Evolutionary conservation across 2,797 vertebrate genomes (phyloP).

Genomic region (Pangasius macronema): DNA sequence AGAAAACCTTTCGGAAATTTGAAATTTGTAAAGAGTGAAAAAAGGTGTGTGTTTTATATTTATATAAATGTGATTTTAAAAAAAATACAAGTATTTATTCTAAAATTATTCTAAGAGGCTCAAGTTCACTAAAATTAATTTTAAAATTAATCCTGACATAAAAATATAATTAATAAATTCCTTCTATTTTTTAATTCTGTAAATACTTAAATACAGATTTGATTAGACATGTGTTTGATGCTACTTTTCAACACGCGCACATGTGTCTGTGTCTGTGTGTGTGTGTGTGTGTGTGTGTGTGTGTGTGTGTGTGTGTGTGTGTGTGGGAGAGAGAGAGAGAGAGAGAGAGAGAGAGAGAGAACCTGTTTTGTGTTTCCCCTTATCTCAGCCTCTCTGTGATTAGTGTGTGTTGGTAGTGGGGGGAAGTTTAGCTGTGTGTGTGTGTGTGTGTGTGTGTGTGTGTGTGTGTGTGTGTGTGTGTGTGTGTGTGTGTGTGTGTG

Average conservation of each 20-base stretch:
- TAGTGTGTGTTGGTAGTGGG: constrained; percentile 34
- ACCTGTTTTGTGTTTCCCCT: constrained; percentile 36
- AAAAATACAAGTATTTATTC: not conserved
- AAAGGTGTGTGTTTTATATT: not conserved
- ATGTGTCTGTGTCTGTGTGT: constrained; percentile 21
- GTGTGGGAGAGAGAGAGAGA: not conserved
- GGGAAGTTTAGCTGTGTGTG: constrained; percentile 7
- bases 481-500: constrained; percentile 37
- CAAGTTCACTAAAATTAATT: not conserved
- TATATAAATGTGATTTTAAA: too few species aligned
- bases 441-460: constrained; percentile 32
- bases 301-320: constrained; percentile 8
- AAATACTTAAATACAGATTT: not conserved
- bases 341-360: not conserved
- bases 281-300: constrained; percentile 3
- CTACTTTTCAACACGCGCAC: constrained; percentile 2
- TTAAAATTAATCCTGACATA: not conserved
- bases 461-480: constrained; percentile 25
- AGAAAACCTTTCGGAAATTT: too few species aligned
- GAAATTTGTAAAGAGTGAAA: not conserved
- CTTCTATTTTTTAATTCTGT: not conserved
- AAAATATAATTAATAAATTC: not conserved
- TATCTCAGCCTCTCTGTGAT: constrained; percentile 35
- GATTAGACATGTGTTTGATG: not conserved
- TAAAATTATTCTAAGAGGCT: not conserved